Evolutionary conservation across 2,113 vertebrate species (phyloP), one percentile per base, ranked within the genome.

Genomic region (Euleptes europaea): DNA sequence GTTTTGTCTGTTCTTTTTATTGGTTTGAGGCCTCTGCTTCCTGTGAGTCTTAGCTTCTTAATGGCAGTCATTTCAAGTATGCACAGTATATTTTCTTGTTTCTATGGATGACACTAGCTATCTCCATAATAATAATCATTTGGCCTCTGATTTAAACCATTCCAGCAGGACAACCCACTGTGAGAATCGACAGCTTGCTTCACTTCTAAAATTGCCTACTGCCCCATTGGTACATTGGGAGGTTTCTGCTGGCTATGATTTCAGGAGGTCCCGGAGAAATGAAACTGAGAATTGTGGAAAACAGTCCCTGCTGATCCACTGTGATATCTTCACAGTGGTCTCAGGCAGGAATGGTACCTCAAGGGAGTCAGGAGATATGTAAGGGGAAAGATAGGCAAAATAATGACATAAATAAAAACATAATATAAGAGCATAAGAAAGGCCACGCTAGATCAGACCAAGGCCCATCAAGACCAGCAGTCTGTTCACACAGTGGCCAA

Each of bases 41-140:
- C 84, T 87, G 73, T 73, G 91, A 91, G 86, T 80, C 75, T 91
- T 91, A 92, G 94, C 86, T 93, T 88, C 92, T 80, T 92, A 91
- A 93, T 92, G 89, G 88, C 85, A 90, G 87, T 93, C 77, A 91
- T 92, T 94, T 92, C 92, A 95, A 95, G 90, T 82, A 86, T 89
- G 90, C 85, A 93, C 40, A 84, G 81, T 44, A 65, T 66, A 38
- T 79, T 65, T 92, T 91, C 33, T 21, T 91, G 94, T 92, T 87
- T 90, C 86, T 84, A 78, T 90, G 66, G 81, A 84, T 90, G 88
- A 86, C 90, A 92, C 92, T 92, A 88, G 49, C 82, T 91, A 87
- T 94, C 84, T 93, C 87, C 87, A 0, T 87, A 92, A 93, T 91
- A 84, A 88, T 88, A 92, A 93, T 94, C 86, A 93, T 94, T 92